Conservation (phyloP, 2,888 invertebrate genomes). For the Limnephilus rhombicus region DNA sequence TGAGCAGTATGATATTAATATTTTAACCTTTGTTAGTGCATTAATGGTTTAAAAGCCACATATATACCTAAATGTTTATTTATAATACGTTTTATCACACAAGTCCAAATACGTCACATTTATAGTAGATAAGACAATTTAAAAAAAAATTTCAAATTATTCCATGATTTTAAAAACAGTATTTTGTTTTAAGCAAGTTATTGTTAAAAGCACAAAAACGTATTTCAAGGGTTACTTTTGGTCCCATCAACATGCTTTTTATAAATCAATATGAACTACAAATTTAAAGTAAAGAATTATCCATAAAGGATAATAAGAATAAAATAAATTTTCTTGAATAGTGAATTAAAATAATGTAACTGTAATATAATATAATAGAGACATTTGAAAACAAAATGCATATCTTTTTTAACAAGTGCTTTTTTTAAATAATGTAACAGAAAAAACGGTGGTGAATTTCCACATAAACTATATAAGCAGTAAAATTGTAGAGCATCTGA, state of each 20-base stretch:
- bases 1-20: neutral
- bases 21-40: neutral
- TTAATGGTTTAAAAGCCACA: neutral
- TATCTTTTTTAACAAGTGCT: neutral
- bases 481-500: neutral
- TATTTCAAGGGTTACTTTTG: constrained; percentile 9
- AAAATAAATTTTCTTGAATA: neutral
- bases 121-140: neutral
- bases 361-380: neutral
- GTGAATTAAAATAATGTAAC: neutral
- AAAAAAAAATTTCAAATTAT: neutral
- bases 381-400: neutral
- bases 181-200: neutral
- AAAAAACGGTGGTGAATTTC: neutral
- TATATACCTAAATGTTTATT: neutral
- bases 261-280: neutral
- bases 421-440: neutral
- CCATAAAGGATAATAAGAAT: neutral
- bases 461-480: neutral
- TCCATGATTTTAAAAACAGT: neutral
- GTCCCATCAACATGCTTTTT: constrained; percentile 32
- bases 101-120: neutral
- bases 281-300: neutral
- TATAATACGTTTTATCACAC: constrained; percentile 7
- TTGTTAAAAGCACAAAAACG: neutral